These are phyloP conservation scores for Rattus rattus DNA, from an alignment of 2,113 vertebrate species.

Conservation along the genomic window DNA sequence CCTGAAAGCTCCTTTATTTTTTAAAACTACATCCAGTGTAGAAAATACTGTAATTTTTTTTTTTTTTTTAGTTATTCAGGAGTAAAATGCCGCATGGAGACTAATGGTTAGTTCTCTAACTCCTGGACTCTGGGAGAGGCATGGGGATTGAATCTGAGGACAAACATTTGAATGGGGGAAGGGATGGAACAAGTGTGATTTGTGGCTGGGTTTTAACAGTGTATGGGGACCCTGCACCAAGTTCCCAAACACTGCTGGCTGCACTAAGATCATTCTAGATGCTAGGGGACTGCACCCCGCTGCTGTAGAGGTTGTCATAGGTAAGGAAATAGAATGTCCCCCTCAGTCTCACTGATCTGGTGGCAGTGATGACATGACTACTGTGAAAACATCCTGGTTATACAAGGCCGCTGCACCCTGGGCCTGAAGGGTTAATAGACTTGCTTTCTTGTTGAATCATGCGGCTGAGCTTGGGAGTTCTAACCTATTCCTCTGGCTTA, in stretches of 20 bases:
- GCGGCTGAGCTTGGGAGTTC: conserved; percentile 23
- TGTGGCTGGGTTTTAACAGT: not conserved
- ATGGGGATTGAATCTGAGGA: not conserved
- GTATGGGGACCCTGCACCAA: not conserved
- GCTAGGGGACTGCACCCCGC: not conserved
- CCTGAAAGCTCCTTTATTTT: not conserved
- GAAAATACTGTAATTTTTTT: not conserved
- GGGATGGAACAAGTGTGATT: not conserved
- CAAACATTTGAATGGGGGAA: not conserved
- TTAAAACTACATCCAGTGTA: not conserved
- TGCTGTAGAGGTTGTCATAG: not conserved
- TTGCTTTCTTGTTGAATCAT: conserved; percentile 55
- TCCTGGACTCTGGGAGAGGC: not conserved
- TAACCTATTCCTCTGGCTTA: not conserved
- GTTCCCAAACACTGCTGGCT: not conserved
- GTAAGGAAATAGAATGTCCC: not conserved
- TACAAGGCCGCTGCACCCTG: not conserved
- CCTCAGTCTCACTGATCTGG: not conserved
- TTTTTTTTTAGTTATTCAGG: conserved; percentile 21
- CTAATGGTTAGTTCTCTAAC: not conserved
- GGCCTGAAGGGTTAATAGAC: not conserved
- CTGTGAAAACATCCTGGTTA: not conserved
- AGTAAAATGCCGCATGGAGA: not conserved
- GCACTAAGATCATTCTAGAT: not conserved
- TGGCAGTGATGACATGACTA: not conserved